Conservation (phyloP, 2,797 vertebrate species). For the Rhincodon typus region DNA sequence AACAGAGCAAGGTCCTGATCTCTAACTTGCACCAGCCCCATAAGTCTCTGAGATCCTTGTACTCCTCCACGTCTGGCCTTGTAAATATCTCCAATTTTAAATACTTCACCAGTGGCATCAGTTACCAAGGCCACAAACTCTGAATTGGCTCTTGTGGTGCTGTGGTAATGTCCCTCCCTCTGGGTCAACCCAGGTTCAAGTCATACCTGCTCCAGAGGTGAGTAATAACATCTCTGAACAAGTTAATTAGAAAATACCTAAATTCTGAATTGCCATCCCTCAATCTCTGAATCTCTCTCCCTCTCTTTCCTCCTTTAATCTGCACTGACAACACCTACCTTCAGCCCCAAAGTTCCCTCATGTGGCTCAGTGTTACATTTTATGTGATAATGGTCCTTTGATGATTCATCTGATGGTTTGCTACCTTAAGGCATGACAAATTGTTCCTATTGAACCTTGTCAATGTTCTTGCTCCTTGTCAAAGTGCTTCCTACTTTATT, state of each 20-base stretch:
- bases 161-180: too few relatives aligned
- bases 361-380: not conserved
- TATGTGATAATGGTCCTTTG: not conserved
- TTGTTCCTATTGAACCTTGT: not conserved
- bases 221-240: too few relatives aligned
- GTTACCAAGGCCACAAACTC: not conserved
- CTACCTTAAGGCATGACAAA: not conserved
- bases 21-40: not conserved
- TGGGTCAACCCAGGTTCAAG: too few relatives aligned
- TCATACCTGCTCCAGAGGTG: too few relatives aligned
- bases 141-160: not conserved
- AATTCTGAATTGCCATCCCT: not conserved
- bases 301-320: not conserved
- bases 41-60: not conserved
- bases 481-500: not conserved
- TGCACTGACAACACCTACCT: not conserved
- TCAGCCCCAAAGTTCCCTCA: not conserved
- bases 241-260: too few relatives aligned
- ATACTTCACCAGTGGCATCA: not conserved
- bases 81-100: not conserved
- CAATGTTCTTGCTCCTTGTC: not conserved
- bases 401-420: not conserved
- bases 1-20: not conserved
- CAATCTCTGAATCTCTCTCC: not conserved
- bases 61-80: not conserved